Evolutionary conservation across 2,113 vertebrate species (phyloP).

Genomic region (Cyprinodon variegatus): DNA sequence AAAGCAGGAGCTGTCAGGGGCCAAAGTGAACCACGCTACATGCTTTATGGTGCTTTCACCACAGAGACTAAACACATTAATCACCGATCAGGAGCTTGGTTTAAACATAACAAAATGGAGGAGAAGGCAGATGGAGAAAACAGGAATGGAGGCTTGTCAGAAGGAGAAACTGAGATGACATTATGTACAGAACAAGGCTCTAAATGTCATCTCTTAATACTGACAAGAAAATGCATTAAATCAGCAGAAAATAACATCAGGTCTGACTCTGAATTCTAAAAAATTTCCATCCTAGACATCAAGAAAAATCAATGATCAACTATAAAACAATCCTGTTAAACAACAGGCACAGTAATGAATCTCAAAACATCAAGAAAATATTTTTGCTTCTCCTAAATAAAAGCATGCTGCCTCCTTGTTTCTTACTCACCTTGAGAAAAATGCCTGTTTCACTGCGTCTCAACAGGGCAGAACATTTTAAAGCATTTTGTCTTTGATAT

Average conservation of each 20-base stretch:
- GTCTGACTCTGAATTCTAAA: conserved; percentile 10
- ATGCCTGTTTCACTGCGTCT: conserved; percentile 37
- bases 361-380: conserved; percentile 21
- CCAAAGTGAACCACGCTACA: conserved; percentile 42
- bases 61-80: conserved; percentile 64
- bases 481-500: conserved; percentile 66
- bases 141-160: conserved; percentile 24
- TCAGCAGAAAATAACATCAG: conserved; percentile 2
- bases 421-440: conserved; percentile 1
- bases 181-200: conserved; percentile 4
- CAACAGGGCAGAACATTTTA: conserved; percentile 53
- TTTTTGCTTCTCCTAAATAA: neutral
- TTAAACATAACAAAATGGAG: conserved; percentile 39
- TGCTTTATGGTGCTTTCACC: conserved; percentile 56
- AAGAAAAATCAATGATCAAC: conserved; percentile 18
- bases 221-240: neutral
- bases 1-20: conserved; percentile 17
- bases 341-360: conserved; percentile 7
- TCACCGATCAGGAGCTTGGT: conserved; percentile 31
- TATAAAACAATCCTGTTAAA: neutral
- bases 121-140: conserved; percentile 28
- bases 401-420: neutral
- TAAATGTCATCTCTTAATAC: conserved; percentile 31
- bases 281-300: conserved; percentile 12
- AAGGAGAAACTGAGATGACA: conserved; percentile 16